phyloP scores from a whole-genome alignment of 2,797 vertebrate genomes.

The Molossus alvarezi region DNA sequence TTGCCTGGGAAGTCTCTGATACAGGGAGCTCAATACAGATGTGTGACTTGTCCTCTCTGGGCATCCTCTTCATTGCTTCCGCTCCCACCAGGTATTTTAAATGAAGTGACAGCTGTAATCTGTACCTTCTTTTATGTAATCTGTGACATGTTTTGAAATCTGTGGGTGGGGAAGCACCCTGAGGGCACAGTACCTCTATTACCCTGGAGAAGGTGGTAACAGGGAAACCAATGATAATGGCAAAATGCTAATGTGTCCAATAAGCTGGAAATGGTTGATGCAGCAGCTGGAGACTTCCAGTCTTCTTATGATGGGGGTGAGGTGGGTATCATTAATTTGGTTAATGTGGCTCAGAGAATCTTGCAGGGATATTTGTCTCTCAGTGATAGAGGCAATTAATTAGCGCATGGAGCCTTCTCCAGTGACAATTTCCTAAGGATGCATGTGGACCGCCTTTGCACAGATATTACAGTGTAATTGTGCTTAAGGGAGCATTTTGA shows the following conservation, averaged over 20 bases:
- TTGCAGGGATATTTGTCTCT: slow-evolving; percentile 79
- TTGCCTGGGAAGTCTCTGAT: not conserved
- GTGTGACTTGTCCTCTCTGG: not conserved
- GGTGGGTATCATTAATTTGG: slow-evolving; percentile 33
- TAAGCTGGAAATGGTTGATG: slow-evolving; percentile 78
- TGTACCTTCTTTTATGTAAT: slow-evolving; percentile 11
- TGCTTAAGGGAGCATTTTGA: slow-evolving; percentile 81
- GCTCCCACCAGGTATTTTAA: not conserved
- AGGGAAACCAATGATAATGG: slow-evolving; percentile 76
- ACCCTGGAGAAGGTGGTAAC: slow-evolving; percentile 53
- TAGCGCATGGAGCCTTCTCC: slow-evolving; percentile 77
- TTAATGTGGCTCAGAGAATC: slow-evolving; percentile 74
- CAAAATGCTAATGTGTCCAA: slow-evolving; percentile 73
- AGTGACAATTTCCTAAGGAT: slow-evolving; percentile 73
- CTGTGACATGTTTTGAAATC: not conserved
- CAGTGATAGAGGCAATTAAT: slow-evolving; percentile 73
- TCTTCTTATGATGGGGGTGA: slow-evolving; percentile 29
- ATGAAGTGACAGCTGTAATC: not conserved
- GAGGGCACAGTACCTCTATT: slow-evolving; percentile 66
- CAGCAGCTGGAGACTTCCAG: slow-evolving; percentile 46
- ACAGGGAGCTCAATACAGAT: not conserved
- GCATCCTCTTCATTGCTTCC: not conserved
- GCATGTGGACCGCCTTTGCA: slow-evolving; percentile 22
- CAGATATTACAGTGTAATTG: slow-evolving; percentile 73
- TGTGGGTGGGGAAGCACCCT: slow-evolving; percentile 51